A percentile compares a stretch with the other conserved stretches of the same genome.
phyloP scores from a whole-genome alignment of 1,140 invertebrate genomes.

The Drosophila neocordata region DNA sequence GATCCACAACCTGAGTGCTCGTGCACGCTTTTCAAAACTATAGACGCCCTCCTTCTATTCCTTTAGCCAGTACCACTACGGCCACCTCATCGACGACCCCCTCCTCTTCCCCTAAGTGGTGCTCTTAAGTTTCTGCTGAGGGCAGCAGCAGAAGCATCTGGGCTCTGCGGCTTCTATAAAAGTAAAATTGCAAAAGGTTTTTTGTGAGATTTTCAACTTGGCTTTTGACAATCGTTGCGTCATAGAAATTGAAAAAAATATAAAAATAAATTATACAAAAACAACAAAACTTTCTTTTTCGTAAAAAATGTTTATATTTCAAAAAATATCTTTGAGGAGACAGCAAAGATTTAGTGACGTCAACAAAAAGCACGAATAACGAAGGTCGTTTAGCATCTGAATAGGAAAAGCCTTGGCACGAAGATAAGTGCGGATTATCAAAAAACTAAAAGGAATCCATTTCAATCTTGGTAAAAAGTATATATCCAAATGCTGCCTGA shows the following conservation, averaged over 20 bases:
- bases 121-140: slow-evolving; percentile 76
- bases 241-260: slow-evolving; percentile 49
- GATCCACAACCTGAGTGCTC: slow-evolving; percentile 62
- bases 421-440: background rate
- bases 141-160: slow-evolving; percentile 43
- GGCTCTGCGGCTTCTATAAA: slow-evolving; percentile 9
- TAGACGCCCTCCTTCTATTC: background rate
- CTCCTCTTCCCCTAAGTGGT: slow-evolving; percentile 54
- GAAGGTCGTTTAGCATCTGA: slow-evolving; percentile 1
- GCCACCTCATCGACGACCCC: background rate
- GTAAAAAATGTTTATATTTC: background rate
- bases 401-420: background rate
- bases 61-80: background rate
- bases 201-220: slow-evolving; percentile 41
- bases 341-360: slow-evolving; percentile 5
- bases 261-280: slow-evolving; percentile 42
- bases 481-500: background rate
- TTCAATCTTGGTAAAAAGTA: background rate
- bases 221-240: slow-evolving; percentile 67
- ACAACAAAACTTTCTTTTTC: slow-evolving; percentile 4
- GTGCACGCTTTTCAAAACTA: slow-evolving; percentile 38
- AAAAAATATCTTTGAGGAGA: slow-evolving; percentile 2
- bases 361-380: background rate
- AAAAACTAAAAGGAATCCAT: background rate
- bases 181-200: slow-evolving; percentile 61